phyloP scores from a whole-genome alignment of 2,797 vertebrate genomes.

The Etheostoma perlongum region DNA sequence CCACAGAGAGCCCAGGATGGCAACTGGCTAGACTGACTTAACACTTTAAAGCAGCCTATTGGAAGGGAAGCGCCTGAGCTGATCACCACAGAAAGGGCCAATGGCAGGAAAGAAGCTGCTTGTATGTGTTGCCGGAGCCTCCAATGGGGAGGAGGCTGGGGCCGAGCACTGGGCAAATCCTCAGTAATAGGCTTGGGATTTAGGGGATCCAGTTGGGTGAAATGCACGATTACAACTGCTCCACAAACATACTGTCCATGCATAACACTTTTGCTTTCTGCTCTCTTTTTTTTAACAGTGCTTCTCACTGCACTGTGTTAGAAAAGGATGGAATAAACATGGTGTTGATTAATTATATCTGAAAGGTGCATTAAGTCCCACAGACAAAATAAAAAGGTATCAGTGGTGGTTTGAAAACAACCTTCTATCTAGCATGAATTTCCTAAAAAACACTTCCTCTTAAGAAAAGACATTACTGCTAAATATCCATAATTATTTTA shows the following conservation, averaged over 20 bases:
- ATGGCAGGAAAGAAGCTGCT: conserved; percentile 50
- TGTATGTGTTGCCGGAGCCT: conserved; percentile 31
- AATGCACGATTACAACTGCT: conserved; percentile 76
- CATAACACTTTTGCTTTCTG: conserved; percentile 57
- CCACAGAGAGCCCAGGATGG: conserved; percentile 51
- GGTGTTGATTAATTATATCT: background rate
- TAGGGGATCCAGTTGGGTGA: conserved; percentile 78
- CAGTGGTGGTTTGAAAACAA: background rate
- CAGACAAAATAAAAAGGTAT: background rate
- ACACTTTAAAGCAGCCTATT: conserved; percentile 61
- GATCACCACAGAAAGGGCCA: conserved; percentile 60
- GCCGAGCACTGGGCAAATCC: conserved; percentile 77
- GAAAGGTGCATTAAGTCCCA: background rate
- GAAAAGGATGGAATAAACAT: background rate
- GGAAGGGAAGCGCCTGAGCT: conserved; percentile 48
- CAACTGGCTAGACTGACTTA: conserved; percentile 62
- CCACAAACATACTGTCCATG: conserved; percentile 53
- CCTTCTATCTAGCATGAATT: background rate
- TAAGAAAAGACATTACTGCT: background rate
- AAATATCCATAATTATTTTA: background rate
- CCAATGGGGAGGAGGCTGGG: conserved; percentile 66
- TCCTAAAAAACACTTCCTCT: background rate
- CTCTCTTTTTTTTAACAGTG: conserved; percentile 20
- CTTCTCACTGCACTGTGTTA: background rate
- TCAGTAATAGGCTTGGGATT: conserved; percentile 85